Evolutionary conservation across 2,797 vertebrate genomes (phyloP), one percentile per base, ranked within the genome.

Genomic region (Acipenser ruthenus): DNA sequence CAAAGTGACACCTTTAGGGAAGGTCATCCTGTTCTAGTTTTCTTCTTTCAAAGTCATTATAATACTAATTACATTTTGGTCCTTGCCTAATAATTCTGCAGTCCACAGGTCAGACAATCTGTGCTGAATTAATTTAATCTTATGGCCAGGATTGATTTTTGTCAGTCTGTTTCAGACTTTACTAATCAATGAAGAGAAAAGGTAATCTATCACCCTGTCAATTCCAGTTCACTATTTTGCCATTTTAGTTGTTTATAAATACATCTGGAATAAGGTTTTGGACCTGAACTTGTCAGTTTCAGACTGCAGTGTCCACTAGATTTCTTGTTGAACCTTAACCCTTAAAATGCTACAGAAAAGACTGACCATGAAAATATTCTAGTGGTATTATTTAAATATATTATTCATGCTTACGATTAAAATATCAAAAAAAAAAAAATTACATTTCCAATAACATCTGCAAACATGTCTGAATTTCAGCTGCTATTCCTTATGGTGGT

Each of bases 131-230:
- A 69, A 80, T 77, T 82, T 78, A 62, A 53, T 63, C 37, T 74
- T 64, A 75, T 72, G 73, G 69, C 69, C 75, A 60, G 72, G 68
- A 83, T 78, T 68, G 77, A 76, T 80, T 81, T 77, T 68, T 72
- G 65, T 60, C 61, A 66, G 67, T 49, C 60, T 74, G 78, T 68
- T 74, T 10, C 65, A 56, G 15, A 74, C 70, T 70, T 74, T 75
- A 58, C 76, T 75, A 69, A 69, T 76, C 72, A 62, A 68, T 77
- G 73, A 73, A 63, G 66, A 71, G 63, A 72, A 62, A 18, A 13
- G 74, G 72, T 74, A 71, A 82, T 82, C 79, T 68, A 73, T 83
- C 78, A 75, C 61, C 60, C 68, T 83, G 78, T 78, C 76, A 73
- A 65, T 12, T 49, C 52, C 15, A 7, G 68, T 73, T 77, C 68